Evolutionary conservation across 2,888 invertebrate species (phyloP), one percentile per base, ranked within the genome.

Genomic region (Drosophila stalkeri): DNA sequence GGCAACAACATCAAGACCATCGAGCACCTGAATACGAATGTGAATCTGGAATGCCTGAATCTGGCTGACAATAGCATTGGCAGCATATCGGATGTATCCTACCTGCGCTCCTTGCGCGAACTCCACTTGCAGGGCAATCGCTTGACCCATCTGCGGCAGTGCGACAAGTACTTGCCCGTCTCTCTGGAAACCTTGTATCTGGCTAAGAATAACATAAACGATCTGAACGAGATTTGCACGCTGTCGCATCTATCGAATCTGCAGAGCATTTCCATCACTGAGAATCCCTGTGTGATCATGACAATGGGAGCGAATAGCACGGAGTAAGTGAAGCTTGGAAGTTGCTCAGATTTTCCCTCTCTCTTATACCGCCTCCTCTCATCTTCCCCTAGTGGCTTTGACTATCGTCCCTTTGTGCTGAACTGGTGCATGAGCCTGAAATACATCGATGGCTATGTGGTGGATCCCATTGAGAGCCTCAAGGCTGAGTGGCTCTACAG

Each of bases 401-500:
- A 98, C 93, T 97, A 98, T 93, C 96, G 98, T 67, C 98, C 98
- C 43, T 98, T 97, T 94, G 95, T 98, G 72, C 95, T 98, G 70
- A 98, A 98, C 93, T 98, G 98, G 98, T 97, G 98, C 92, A 95
- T 97, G 95, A 96, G 95, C 90, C 95, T 98, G 37, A 96, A 97
- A 92, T 95, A 96, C 20, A 96, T 98, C 61, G 98, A 98, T 93
- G 98, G 98, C 16, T 97, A 96, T 92, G 95, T 96, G 55, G 97
- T 98, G 77, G 97, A 97, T 92, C 97, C 98, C 66, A 96, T 98
- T 85, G 98, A 98, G 94, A 97, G 98, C 92, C 94, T 98, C 80
- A 97, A 97, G 94, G 98, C 98, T 0, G 98, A 98, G 92, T 99
- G 98, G 98, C 94, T 98, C 66, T 98, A 98, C 93, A 98, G 98